Percentiles rank a stretch among this genome's conserved stretches.
These are phyloP conservation scores for Corvus hawaiiensis DNA, from an alignment of 2,113 vertebrate species.

Conservation along the genomic window DNA sequence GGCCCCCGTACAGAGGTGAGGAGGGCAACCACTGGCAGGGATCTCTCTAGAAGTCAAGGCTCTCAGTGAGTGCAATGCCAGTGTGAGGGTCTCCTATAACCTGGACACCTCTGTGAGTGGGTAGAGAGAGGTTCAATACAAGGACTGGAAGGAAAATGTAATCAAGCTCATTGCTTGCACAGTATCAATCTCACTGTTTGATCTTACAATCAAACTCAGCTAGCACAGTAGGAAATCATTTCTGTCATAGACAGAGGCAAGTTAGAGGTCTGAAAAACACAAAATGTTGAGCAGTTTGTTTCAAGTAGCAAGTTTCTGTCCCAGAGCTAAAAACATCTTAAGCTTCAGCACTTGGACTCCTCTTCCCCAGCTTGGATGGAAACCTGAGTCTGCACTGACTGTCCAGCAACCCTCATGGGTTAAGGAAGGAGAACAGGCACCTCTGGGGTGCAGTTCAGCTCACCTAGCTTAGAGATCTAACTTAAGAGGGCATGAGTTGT, in stretches of 20 bases:
- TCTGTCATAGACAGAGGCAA: background rate
- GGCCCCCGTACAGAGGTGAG: background rate
- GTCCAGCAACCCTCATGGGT: accelerated
- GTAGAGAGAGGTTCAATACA: background rate
- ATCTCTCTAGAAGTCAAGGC: background rate
- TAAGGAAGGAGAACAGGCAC: background rate
- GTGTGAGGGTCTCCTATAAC: background rate
- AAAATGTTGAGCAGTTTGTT: background rate
- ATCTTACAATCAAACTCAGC: background rate
- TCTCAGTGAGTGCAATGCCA: accelerated
- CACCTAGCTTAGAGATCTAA: background rate
- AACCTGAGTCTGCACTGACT: background rate
- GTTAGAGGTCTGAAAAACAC: background rate
- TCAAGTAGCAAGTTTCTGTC: background rate
- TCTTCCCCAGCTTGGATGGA: background rate
- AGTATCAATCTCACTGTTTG: too few relatives aligned
- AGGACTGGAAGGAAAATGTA: background rate
- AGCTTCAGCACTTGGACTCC: background rate
- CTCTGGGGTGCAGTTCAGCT: background rate
- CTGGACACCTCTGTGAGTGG: background rate
- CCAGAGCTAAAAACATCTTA: background rate
- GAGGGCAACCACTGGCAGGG: accelerated
- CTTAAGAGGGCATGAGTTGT: background rate
- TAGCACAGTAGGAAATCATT: background rate
- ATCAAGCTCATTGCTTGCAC: background rate